phyloP scores from a whole-genome alignment of 2,797 vertebrate species.

The Tinamus major region DNA sequence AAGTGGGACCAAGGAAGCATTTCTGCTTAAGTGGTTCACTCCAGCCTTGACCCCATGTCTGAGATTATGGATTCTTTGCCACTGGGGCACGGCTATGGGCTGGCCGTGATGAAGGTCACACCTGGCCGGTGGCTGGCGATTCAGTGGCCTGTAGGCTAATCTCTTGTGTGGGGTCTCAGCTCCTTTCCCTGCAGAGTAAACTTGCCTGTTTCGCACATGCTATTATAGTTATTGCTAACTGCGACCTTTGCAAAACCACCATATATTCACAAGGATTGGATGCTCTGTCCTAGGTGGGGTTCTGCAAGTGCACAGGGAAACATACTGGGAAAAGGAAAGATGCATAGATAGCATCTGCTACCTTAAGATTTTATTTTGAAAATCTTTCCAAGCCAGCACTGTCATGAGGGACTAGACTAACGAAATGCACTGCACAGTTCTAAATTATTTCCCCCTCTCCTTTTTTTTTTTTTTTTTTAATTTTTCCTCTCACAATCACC shows the following conservation, averaged over 20 bases:
- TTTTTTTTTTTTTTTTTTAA: background rate
- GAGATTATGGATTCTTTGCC: background rate
- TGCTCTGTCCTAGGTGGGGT: background rate
- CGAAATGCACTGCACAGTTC: background rate
- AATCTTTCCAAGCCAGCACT: background rate
- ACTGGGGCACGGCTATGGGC: background rate
- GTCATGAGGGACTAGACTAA: background rate
- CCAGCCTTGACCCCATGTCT: fast-evolving
- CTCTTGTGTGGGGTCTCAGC: background rate
- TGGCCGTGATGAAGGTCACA: background rate
- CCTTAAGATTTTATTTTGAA: background rate
- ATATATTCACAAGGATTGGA: background rate
- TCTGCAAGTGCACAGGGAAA: background rate
- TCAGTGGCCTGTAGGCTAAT: background rate
- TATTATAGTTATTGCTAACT: background rate
- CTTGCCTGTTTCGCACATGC: fast-evolving
- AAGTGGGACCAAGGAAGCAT: fast-evolving
- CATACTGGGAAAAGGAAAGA: background rate
- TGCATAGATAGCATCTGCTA: background rate
- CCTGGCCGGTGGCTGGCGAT: background rate
- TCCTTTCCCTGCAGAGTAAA: background rate
- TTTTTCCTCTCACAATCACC: background rate
- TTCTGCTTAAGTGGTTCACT: fast-evolving
- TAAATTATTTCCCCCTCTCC: background rate
- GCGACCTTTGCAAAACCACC: background rate